phyloP scores from a whole-genome alignment of 92 coral and sea anemone genomes.

The Montipora capitata region DNA sequence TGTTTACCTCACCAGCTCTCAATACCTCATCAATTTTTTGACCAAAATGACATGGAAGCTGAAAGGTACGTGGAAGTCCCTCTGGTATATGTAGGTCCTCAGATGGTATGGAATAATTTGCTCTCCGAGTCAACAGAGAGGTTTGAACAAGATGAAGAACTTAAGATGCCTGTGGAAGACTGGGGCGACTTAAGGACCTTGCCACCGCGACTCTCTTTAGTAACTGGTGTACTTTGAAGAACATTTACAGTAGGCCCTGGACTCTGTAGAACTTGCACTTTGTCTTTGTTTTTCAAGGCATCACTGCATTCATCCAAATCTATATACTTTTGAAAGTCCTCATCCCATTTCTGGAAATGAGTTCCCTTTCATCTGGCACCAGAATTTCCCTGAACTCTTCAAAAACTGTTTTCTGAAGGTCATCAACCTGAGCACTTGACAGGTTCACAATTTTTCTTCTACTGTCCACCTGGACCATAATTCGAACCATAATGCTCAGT shows the following conservation, averaged over 20 bases:
- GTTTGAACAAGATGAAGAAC: background rate
- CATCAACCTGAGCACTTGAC: constrained; percentile 17
- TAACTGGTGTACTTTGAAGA: constrained; percentile 21
- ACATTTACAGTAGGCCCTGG: constrained; percentile 8
- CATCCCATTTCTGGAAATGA: constrained; percentile 22
- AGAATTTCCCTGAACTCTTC: constrained; percentile 4
- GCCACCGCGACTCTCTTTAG: background rate
- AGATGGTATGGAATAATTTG: background rate
- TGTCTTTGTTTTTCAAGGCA: constrained; percentile 11
- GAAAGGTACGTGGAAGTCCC: constrained; percentile 22
- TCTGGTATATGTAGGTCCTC: constrained; percentile 10
- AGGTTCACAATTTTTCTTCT: background rate
- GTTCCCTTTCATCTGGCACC: constrained; percentile 2
- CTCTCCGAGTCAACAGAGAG: background rate
- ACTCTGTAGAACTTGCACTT: constrained; percentile 23
- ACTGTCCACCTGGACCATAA: background rate
- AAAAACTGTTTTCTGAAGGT: background rate
- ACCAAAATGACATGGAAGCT: constrained; percentile 20
- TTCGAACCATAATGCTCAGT: constrained; percentile 13
- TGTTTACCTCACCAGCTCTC: constrained; percentile 9
- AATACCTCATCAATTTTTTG: constrained; percentile 1
- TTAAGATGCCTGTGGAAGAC: background rate
- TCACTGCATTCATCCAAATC: constrained; percentile 19
- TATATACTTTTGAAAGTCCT: constrained; percentile 21
- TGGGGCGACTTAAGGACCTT: background rate